Base-by-base conservation (phyloP, 2,113 vertebrate species). In the Leucoraja erinaceus region DNA sequence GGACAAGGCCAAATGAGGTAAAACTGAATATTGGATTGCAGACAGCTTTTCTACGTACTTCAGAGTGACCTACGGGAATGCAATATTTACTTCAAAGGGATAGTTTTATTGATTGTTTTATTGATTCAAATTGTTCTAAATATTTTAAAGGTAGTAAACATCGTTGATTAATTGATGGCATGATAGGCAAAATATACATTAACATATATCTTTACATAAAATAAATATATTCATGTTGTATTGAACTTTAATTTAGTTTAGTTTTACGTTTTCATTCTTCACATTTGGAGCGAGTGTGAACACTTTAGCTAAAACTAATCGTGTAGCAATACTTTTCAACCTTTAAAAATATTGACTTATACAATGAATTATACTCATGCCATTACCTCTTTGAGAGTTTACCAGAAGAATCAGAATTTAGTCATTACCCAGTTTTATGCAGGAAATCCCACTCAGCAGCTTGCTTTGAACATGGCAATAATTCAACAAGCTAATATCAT, bases 1-100 rank as follows among this genome's bases (percentile, higher is more conserved):
- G 72, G 90, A 91, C 66, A 74, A 91, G 90, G 90, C 68, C 68
- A 91, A 91, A 91, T 72, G 68, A 91, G 90, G 90, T 91, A 91
- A 91, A 74, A 91, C 33, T 47, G 90, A 84, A 84, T 28, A 59
- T 56, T 84, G 81, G 81, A 91, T 72, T 72, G 66, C 90, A 54
- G 90, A 91, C 68, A 91, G 22, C 90, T 72, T 91, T 54, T 33
- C n/a, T 38, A 91, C 88, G 88, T 70, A 22, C 66, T 91, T 91
- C 25, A 47, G 38, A 74, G 90, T 72, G 66, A 91, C 33, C 66
- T 74, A 72, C 18, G 66, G 54, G 8, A 91, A 54, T 47, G 33
- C 68, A 91, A 91, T 91, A 91, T 91, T 91, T 72, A 74, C 90
- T 54, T 70, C 38, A 72, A 91, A 72, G 68, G 22, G 33, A 91